phyloP scores from a whole-genome alignment of 2,888 invertebrate species.

The Drosophila parthenogenetica region DNA sequence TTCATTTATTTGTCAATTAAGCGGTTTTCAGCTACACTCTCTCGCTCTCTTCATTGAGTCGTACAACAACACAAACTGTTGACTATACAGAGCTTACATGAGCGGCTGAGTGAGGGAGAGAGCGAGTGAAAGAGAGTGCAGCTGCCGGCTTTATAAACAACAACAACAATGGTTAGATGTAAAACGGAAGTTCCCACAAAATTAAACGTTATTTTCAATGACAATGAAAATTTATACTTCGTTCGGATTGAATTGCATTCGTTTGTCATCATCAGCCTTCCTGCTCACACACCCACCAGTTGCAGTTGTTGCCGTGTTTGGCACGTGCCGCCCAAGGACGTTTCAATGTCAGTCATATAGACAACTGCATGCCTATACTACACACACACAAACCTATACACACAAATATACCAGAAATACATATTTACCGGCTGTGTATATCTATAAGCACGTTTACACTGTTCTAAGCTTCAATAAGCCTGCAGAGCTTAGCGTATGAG shows the following conservation, averaged over 20 bases:
- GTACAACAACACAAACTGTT: conserved; percentile 41
- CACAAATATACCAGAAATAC: conserved; percentile 2
- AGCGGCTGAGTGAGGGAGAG: not conserved
- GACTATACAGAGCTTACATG: conserved; percentile 17
- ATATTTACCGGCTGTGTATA: conserved; percentile 20
- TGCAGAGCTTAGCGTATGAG: not conserved
- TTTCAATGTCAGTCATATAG: conserved; percentile 69
- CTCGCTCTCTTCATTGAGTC: not conserved
- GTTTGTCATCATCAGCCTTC: conserved; percentile 6
- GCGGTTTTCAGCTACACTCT: conserved; percentile 32
- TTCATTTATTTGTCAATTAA: conserved; percentile 68
- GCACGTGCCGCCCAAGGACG: conserved; percentile 75
- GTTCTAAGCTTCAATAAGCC: conserved; percentile 51
- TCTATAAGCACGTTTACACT: conserved; percentile 25
- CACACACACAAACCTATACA: not conserved
- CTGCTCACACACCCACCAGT: conserved; percentile 38
- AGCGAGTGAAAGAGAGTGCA: not conserved
- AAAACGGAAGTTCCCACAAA: conserved; percentile 62
- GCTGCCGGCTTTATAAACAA: conserved; percentile 30
- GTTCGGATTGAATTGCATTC: conserved; percentile 25
- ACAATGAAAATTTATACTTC: conserved; percentile 60
- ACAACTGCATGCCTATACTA: conserved; percentile 11
- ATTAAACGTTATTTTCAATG: conserved; percentile 32
- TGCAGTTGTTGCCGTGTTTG: conserved; percentile 31
- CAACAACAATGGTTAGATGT: not conserved